Conservation (phyloP, 2,888 invertebrate genomes). For the Stegophylla sp. region DNA sequence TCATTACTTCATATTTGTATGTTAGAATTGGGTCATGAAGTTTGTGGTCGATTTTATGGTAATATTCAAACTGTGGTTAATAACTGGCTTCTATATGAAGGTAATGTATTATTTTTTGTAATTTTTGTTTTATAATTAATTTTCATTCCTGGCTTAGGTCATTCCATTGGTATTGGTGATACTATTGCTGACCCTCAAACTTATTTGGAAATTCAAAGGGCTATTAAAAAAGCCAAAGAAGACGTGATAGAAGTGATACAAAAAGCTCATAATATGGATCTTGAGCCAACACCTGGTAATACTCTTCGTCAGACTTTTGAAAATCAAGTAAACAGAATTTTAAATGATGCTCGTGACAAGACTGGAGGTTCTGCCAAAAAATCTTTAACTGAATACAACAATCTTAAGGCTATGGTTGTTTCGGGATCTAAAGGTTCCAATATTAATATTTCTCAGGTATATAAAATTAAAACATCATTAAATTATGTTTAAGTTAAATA, state of each 20-base stretch:
- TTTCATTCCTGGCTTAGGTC: constrained; percentile 67
- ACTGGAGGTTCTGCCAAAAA: constrained; percentile 99
- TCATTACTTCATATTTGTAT: constrained; percentile 96
- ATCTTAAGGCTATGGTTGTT: constrained; percentile 99
- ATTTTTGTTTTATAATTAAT: neutral
- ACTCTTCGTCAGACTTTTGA: constrained; percentile 98
- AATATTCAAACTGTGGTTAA: constrained; percentile 99
- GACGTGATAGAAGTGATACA: constrained; percentile 99
- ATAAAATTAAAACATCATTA: neutral
- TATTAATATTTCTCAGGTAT: constrained; percentile 97
- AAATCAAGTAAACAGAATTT: constrained; percentile 94
- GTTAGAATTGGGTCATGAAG: constrained; percentile 95
- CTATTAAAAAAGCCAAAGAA: constrained; percentile 97
- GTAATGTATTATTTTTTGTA: constrained; percentile 63
- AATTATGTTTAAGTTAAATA: neutral
- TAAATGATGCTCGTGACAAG: constrained; percentile 99
- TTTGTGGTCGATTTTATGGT: constrained; percentile 94
- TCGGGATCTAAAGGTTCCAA: constrained; percentile 99
- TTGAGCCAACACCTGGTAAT: constrained; percentile 98
- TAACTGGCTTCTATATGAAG: constrained; percentile 95
- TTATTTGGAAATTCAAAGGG: constrained; percentile 95
- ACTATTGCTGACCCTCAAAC: constrained; percentile 99
- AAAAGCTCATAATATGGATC: constrained; percentile 98
- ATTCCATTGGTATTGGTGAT: constrained; percentile 97
- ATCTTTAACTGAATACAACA: constrained; percentile 98